These are phyloP conservation scores for Forbesichthys agassizii DNA, from an alignment of 2,113 vertebrate species.

Conservation along the genomic window DNA sequence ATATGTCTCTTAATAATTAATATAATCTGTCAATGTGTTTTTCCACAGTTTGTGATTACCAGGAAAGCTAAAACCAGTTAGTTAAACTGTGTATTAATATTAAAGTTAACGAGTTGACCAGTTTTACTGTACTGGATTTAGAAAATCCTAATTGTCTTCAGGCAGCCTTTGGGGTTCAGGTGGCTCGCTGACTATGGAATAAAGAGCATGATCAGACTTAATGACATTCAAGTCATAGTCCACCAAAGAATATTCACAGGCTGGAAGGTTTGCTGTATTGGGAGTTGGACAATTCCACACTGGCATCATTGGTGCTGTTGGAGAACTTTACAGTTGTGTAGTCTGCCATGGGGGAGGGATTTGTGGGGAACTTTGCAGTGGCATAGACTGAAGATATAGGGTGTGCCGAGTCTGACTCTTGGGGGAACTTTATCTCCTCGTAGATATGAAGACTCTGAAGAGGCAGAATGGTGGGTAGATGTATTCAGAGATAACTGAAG, in stretches of 20 bases:
- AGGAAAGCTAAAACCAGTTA: too few relatives aligned
- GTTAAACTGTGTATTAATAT: too few relatives aligned
- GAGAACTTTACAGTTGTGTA: slow-evolving; percentile 20
- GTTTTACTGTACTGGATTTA: too few relatives aligned
- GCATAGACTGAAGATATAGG: not conserved
- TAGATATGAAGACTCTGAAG: slow-evolving; percentile 17
- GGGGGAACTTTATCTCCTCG: slow-evolving; percentile 23
- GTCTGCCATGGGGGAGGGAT: not conserved
- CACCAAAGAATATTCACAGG: slow-evolving; percentile 27
- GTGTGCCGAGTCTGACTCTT: not conserved
- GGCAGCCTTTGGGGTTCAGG: not conserved
- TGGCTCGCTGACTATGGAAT: slow-evolving; percentile 4
- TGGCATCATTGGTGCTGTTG: not conserved
- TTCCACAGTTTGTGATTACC: too few relatives aligned
- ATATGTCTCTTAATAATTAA: too few relatives aligned
- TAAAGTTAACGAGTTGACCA: too few relatives aligned
- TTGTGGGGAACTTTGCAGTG: slow-evolving; percentile 1
- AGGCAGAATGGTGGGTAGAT: not conserved
- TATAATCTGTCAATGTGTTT: too few relatives aligned
- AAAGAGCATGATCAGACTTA: not conserved
- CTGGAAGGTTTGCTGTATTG: not conserved
- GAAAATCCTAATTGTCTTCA: too few relatives aligned
- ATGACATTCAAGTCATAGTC: not conserved
- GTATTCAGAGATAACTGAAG: too few relatives aligned
- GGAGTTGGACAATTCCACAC: not conserved